phyloP scores from a whole-genome alignment of 2,888 invertebrate species.

The Nomada flava region DNA sequence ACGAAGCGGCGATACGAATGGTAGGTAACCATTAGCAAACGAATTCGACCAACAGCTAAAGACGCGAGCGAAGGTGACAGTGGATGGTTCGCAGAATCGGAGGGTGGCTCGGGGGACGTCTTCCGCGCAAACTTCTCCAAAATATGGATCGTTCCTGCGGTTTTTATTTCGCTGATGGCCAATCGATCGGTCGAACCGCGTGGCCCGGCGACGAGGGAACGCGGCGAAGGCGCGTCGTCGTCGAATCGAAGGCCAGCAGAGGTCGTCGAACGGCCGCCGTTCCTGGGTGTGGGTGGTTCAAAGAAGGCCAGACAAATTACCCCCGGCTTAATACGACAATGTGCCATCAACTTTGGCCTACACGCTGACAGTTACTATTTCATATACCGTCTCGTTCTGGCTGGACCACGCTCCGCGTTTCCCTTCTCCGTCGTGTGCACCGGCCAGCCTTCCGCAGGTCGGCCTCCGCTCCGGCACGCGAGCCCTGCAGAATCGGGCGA shows the following conservation, averaged over 20 bases:
- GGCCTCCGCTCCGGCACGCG: slow-evolving; percentile 49
- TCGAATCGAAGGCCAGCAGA: slow-evolving; percentile 73
- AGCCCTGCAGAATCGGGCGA: background rate
- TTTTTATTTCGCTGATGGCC: slow-evolving; percentile 27
- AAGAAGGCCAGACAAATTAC: slow-evolving; percentile 76
- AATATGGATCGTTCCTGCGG: slow-evolving; percentile 25
- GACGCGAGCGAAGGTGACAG: too few relatives aligned
- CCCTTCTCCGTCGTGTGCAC: slow-evolving; percentile 9
- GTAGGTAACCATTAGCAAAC: too few relatives aligned
- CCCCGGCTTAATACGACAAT: slow-evolving; percentile 78
- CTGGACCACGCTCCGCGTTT: slow-evolving; percentile 15
- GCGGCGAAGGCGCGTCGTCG: slow-evolving; percentile 50
- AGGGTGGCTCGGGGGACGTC: too few relatives aligned
- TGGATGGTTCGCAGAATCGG: background rate
- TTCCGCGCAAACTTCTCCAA: background rate
- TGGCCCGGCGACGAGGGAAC: slow-evolving; percentile 30
- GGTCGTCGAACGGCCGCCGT: slow-evolving; percentile 72
- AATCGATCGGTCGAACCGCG: slow-evolving; percentile 17
- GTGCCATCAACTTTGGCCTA: slow-evolving; percentile 80
- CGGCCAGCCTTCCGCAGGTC: slow-evolving; percentile 47
- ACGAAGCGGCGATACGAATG: too few relatives aligned
- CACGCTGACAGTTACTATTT: slow-evolving; percentile 77
- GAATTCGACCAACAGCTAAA: too few relatives aligned
- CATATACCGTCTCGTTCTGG: slow-evolving; percentile 64
- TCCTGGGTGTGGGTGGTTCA: slow-evolving; percentile 73